Evolutionary conservation across 2,888 invertebrate species (phyloP).

Genomic region (Ormyrus pomaceus): DNA sequence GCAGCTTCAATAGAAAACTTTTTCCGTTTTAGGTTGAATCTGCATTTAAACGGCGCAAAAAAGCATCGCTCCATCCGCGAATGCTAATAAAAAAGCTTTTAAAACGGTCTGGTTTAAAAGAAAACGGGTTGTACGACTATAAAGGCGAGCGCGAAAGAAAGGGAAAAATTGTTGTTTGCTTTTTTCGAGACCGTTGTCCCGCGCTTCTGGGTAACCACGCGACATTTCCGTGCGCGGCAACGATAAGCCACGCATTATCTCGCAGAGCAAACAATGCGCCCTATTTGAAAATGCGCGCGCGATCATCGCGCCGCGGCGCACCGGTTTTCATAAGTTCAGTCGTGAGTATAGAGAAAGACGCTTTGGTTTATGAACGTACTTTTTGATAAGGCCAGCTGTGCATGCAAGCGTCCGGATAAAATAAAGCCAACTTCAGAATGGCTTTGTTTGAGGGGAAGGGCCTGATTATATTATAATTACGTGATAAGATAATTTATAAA

Average conservation of each 20-base stretch:
- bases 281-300: constrained; percentile 26
- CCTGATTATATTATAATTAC: too few relatives aligned
- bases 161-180: constrained; percentile 6
- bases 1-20: constrained; percentile 12
- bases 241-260: constrained; percentile 45
- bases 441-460: too few relatives aligned
- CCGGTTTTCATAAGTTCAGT: constrained; percentile 20
- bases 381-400: constrained; percentile 34
- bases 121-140: constrained; percentile 29
- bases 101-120: constrained; percentile 19
- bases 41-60: constrained; percentile 33
- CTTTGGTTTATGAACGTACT: background rate
- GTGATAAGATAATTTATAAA: too few relatives aligned
- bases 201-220: constrained; percentile 5
- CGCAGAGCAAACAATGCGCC: constrained; percentile 40
- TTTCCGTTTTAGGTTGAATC: constrained; percentile 30
- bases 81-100: constrained; percentile 33
- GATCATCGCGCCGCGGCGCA: background rate
- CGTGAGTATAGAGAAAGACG: background rate
- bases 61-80: background rate
- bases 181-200: background rate
- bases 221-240: constrained; percentile 28
- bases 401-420: background rate
- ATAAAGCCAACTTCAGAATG: background rate
- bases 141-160: background rate